Evolutionary conservation across 1,140 invertebrate genomes (phyloP).

Genomic region (Wasmannia auropunctata): DNA sequence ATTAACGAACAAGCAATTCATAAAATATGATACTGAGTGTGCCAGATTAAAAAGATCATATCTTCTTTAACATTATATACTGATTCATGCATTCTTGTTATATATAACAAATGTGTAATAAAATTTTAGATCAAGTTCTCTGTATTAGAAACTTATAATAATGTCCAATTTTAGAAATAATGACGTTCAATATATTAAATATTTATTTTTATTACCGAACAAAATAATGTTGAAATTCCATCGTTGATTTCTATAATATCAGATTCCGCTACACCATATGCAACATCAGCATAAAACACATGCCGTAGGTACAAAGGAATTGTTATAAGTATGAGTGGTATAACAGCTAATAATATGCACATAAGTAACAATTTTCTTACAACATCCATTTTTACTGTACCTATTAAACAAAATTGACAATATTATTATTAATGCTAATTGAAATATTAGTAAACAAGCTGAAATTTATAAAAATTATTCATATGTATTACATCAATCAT

Average conservation of each 20-base stretch:
- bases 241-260: slow-evolving; percentile 92
- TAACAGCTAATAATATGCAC: slow-evolving; percentile 89
- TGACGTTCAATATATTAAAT: no score
- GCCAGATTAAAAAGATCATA: neutral
- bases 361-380: slow-evolving; percentile 90
- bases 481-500: slow-evolving; percentile 13
- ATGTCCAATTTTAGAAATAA: slow-evolving; percentile 13
- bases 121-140: neutral
- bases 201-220: slow-evolving; percentile 83
- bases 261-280: slow-evolving; percentile 91
- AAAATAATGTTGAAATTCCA: slow-evolving; percentile 92
- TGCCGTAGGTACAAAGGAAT: slow-evolving; percentile 91
- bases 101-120: neutral
- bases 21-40: slow-evolving; percentile 29
- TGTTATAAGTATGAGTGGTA: slow-evolving; percentile 90
- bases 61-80: neutral
- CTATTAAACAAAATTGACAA: slow-evolving; percentile 42
- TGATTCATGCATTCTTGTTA: neutral
- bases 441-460: neutral
- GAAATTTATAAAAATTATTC: slow-evolving; percentile 13
- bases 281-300: slow-evolving; percentile 90
- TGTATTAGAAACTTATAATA: slow-evolving; percentile 4
- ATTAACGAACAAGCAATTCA: neutral
- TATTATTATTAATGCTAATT: slow-evolving; percentile 1
- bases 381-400: slow-evolving; percentile 90